These are phyloP conservation scores for Pardosa pseudoannulata DNA, from an alignment of 2,888 invertebrate genomes.

Conservation along the genomic window DNA sequence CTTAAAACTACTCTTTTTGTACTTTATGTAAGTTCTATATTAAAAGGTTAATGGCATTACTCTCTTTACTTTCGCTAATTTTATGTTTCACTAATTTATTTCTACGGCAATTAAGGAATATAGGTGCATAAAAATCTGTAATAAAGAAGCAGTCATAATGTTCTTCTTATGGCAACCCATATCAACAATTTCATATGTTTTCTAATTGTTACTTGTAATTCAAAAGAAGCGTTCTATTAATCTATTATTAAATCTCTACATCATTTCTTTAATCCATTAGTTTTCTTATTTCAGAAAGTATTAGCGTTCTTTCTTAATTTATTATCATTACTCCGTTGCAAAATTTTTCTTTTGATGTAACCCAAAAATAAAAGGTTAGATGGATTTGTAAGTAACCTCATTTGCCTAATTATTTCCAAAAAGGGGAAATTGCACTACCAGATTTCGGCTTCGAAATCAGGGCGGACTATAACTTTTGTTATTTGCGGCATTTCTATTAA, in stretches of 20 bases:
- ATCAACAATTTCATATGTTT: too few relatives aligned
- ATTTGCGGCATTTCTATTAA: neutral
- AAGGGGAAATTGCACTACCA: neutral
- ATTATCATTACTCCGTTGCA: neutral
- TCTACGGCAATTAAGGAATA: too few relatives aligned
- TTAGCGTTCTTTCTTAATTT: neutral
- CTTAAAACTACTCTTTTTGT: too few relatives aligned
- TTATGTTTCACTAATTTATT: too few relatives aligned
- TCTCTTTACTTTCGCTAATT: too few relatives aligned
- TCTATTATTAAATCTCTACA: neutral
- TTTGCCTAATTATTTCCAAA: constrained; percentile 4
- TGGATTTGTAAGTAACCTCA: constrained; percentile 3
- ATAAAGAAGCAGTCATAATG: too few relatives aligned
- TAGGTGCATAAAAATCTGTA: too few relatives aligned
- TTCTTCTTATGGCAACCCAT: too few relatives aligned
- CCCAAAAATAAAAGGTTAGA: neutral
- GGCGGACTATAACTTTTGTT: neutral
- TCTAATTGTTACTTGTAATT: neutral
- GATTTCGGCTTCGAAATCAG: neutral
- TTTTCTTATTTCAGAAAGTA: neutral
- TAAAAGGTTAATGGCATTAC: too few relatives aligned
- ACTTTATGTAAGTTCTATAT: too few relatives aligned
- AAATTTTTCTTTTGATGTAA: neutral
- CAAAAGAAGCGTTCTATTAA: neutral
- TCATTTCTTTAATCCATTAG: neutral